Base-by-base conservation (phyloP, 2,797 vertebrate species). In the Sebastes hubbsi region DNA sequence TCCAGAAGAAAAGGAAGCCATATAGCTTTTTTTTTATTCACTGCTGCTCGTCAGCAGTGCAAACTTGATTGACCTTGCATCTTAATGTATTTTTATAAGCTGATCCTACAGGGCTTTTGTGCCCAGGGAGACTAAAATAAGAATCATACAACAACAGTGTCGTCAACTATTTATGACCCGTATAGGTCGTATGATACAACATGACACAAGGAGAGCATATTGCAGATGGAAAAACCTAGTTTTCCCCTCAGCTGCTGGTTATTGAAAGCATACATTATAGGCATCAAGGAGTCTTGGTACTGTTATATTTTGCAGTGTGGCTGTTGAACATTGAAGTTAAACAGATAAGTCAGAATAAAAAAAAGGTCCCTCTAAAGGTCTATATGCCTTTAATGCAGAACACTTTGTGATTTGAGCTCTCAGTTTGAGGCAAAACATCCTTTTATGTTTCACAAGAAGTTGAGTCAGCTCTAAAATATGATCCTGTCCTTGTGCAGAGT, bases 391-490 rank as follows among this genome's bases (percentile, higher is more conserved):
- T 56, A 7, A 62, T 75, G 65, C 34, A 71, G 49, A 69, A 29
- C 78, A 56, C 72, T 32, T 25, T 81, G 62, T 73, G 59, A 84
- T 75, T 71, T 67, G 49, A 86, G 34, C 61, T 8, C 9, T 74
- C 54, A 12, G 5, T 46, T 71, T 82, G 61, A 77, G 27, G 69
- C 30, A 74, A 66, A 75, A 76, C 22, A 75, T 77, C 38, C 6
- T 77, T 52, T 78, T 63, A 74, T 71, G 80, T 24, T 65, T 82
- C 30, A 56, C 30, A 62, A 77, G 80, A 77, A 61, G 72, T 75
- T 6, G 49, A 86, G 69, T 83, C 83, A 83, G 76, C 81, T 56
- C 24, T 75, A 81, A 81, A 80, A 78, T 78, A 71, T 18, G 78
- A 88, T 79, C 74, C 58, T 70, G 80, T 73, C 79, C 87, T 89